Base-by-base conservation (phyloP, 92 coral and sea anemone genomes). In the Hydrozoanthus gracilis region DNA sequence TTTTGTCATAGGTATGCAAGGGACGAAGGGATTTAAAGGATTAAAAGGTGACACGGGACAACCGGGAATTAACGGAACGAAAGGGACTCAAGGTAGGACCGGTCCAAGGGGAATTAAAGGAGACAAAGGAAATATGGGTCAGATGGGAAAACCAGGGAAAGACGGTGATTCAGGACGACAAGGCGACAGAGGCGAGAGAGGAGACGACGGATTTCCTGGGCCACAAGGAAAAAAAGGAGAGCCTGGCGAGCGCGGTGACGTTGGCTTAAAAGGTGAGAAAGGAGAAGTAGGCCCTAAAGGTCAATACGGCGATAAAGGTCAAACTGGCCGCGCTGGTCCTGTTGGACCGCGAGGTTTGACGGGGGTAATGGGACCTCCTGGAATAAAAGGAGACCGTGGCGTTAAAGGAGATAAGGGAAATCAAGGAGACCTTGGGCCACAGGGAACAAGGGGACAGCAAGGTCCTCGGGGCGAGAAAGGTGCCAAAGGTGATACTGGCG, bases 71-170 rank as follows among this genome's bases (percentile, higher is more conserved):
- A 76, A 76, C 14, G 82, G 82, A 4, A 76, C 67, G 13, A 76
- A 76, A 76, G 82, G 82, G 14, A n/a, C 52, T 35, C 82, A 17
- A 17, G 82, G 82, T 8, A 54, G n/a, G 7, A 13, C 47, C 8
- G 82, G 82, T 10, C 51, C 67, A 5, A 76, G 82, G 39, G 82
- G 82, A 20, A 6, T 35, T 2, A 76, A 51, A 56, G 82, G 82
- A 9, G 82, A 76, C 67, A 20, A 76, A 27, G 82, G 82, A 17
- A 52, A 18, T 6, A 5, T 35, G 3, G 65, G 82, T 35, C 65
- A 51, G 18, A 44, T 7, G 9, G 82, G 82, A 39, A 16, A 35
- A 3, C 12, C 67, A 10, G 82, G 82, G 20, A 12, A 17, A 18
- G 47, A 54, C 8, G 82, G 82, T 10, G 67, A 5, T 51, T 15